Conservation (phyloP, 2,113 vertebrate species). For the Etia nguti region DNA sequence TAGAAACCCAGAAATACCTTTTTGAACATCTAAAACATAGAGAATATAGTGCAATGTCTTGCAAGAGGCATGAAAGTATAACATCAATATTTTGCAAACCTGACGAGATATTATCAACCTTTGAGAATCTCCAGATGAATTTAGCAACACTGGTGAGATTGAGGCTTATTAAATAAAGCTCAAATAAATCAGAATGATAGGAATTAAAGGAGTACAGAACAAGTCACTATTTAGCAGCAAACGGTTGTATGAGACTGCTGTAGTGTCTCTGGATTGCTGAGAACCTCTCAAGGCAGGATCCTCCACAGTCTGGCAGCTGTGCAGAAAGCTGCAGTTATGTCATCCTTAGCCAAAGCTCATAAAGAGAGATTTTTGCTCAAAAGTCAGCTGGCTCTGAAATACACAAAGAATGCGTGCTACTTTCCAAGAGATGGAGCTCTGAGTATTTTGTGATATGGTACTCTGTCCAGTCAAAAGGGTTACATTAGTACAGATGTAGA, state of each 20-base stretch:
- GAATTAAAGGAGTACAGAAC: neutral
- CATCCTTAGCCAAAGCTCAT: neutral
- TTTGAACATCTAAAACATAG: neutral
- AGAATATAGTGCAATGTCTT: neutral
- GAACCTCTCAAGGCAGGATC: neutral
- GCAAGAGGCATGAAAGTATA: neutral
- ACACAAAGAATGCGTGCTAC: neutral
- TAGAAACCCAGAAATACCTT: neutral
- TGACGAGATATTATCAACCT: neutral
- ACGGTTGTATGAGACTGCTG: neutral
- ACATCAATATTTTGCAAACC: neutral
- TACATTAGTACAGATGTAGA: neutral
- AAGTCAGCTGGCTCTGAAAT: neutral
- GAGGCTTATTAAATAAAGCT: neutral
- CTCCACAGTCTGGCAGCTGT: neutral
- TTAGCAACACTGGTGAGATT: neutral
- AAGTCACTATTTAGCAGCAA: neutral
- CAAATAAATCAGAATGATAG: neutral
- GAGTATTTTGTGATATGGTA: neutral
- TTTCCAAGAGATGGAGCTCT: neutral
- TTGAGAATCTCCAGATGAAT: neutral
- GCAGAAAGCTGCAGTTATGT: neutral
- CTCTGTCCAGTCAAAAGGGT: neutral
- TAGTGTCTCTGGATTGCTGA: neutral
- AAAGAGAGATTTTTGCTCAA: neutral